Conservation (phyloP, 2,888 invertebrate genomes). For the Agonopterix subpropinquella region DNA sequence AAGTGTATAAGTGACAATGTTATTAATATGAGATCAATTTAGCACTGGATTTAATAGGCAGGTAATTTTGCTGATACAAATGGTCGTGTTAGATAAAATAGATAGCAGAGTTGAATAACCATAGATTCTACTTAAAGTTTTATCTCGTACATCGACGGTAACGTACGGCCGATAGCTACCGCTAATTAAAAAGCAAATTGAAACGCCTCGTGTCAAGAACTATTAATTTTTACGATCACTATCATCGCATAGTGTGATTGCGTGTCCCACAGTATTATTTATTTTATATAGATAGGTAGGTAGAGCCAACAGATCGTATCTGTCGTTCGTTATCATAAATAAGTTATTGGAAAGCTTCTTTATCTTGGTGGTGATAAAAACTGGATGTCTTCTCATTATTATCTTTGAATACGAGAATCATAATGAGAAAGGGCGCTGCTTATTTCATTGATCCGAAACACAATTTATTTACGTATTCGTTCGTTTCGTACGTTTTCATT, state of each 20-base stretch:
- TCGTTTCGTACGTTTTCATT: no score
- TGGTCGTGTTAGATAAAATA: no score
- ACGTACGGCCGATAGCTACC: constrained; percentile 21
- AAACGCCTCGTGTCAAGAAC: constrained; percentile 51
- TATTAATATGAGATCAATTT: no score
- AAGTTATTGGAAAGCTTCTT: constrained; percentile 42
- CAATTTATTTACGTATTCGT: no score
- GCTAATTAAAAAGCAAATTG: constrained; percentile 62
- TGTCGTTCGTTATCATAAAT: constrained; percentile 41
- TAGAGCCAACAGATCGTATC: constrained; percentile 49
- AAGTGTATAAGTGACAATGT: no score
- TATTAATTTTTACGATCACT: constrained; percentile 63
- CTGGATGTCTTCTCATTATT: not conserved
- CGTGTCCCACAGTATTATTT: constrained; percentile 35
- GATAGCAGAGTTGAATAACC: constrained; percentile 11
- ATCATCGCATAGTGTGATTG: constrained; percentile 37
- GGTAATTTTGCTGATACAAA: no score
- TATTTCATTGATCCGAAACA: no score
- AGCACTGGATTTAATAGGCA: no score
- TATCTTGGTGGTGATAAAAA: constrained; percentile 23
- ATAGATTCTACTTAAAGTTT: constrained; percentile 28
- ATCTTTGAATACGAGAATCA: constrained; percentile 7
- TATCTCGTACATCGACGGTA: constrained; percentile 23
- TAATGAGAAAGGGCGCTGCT: constrained; percentile 9
- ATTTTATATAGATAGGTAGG: constrained; percentile 36